phyloP scores from a whole-genome alignment of 1,140 invertebrate species.

The Trachymyrmex cornetzi region DNA sequence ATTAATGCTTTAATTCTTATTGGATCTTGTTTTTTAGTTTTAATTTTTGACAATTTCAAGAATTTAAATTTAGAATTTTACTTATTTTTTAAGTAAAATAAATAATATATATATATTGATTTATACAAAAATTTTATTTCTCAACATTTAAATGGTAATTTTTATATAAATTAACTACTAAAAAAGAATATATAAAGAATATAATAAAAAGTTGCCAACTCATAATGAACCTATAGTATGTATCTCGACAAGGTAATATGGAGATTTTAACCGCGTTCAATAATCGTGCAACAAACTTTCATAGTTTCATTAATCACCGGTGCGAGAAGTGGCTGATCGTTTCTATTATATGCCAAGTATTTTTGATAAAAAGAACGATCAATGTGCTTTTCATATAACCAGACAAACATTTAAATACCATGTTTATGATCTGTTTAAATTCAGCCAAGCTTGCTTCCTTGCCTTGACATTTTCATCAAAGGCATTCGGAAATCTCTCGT shows the following conservation, averaged over 20 bases:
- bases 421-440: slow-evolving; percentile 32
- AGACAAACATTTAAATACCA: slow-evolving; percentile 8
- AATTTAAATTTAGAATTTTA: too few species aligned
- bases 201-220: background rate
- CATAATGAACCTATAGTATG: background rate
- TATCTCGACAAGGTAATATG: background rate
- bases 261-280: background rate
- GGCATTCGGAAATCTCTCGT: slow-evolving; percentile 51
- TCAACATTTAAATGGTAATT: too few species aligned
- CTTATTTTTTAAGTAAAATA: too few species aligned
- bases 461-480: slow-evolving; percentile 78
- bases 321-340: background rate
- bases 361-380: slow-evolving; percentile 30
- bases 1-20: too few species aligned
- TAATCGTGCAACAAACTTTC: background rate
- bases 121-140: too few species aligned
- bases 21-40: too few species aligned
- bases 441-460: slow-evolving; percentile 42
- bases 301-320: slow-evolving; percentile 37
- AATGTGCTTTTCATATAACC: background rate
- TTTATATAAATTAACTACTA: too few species aligned
- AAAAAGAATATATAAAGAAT: too few species aligned
- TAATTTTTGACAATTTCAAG: too few species aligned
- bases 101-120: too few species aligned
- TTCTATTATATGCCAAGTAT: background rate